Base-by-base conservation (phyloP, 37 sponge, comb jelly and placozoan genomes). In the Ianthella basta region DNA sequence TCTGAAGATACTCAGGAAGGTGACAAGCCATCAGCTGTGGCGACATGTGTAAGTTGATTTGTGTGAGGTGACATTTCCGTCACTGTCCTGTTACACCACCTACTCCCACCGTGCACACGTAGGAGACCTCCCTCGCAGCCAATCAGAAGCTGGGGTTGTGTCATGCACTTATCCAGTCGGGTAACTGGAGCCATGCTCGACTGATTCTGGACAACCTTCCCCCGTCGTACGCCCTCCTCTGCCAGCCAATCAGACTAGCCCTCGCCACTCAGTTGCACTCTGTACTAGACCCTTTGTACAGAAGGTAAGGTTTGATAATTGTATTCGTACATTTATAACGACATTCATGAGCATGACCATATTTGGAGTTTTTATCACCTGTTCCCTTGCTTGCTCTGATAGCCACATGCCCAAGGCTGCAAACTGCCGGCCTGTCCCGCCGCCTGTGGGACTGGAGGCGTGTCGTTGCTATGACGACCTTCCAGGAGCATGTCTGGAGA, bases 131-230 rank as follows among this genome's bases (percentile, higher is more conserved):
- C 68, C 61, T 87, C 34, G 27, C 72, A 0, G 41, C 75, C 30
- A 97, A 97, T 88, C 97, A 97, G 93, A 95, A 95, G 86, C 67
- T 97, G 6, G 92, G 95, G 0, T 38, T 97, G 37, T 88, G 88
- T 30, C 84, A 89, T n/a, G 93, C 97, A 18, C 79, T 90, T 53
- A 59, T 97, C 0, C 54, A 68, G 27, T 56, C 85, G 19, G 93
- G 95, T 0, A 86, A 90, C 78, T 97, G 97, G 97, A 25, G 55
- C 5, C 36, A 67, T 3, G 91, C 97, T 15, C 14, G 16, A 19
- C 30, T 23, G 37, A 60, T 97, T 37, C 61, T 97, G 20, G 60
- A 86, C 34, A 79, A 81, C n/a, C 89, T 97, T 12, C 97, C 97
- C 21, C 87, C 89, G 0, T 63, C 65, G 25, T 80, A 85, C 33